Percentiles rank a stretch among this genome's conserved stretches.
Evolutionary conservation across 1,140 invertebrate species (phyloP).

Genomic region (Dinoponera quadriceps): DNA sequence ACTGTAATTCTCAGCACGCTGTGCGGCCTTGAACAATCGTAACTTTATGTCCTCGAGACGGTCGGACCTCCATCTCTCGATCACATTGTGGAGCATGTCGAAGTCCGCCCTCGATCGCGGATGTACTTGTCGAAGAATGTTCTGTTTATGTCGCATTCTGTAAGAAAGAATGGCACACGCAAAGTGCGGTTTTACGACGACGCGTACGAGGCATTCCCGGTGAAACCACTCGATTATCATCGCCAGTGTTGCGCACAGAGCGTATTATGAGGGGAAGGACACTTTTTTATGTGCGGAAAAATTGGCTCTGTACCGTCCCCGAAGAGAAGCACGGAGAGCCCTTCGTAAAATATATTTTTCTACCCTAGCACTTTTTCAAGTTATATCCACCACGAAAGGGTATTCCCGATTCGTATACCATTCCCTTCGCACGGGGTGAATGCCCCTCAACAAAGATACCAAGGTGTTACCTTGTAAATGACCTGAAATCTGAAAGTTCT

Average conservation of each 20-base stretch:
- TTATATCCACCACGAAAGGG: background rate
- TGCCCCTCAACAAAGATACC: background rate
- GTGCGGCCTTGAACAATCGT: conserved; percentile 86
- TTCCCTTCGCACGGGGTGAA: background rate
- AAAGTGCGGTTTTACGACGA: conserved; percentile 6
- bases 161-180: conserved; percentile 57
- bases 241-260: background rate
- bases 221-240: background rate
- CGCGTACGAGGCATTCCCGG: background rate
- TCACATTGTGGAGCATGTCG: conserved; percentile 87
- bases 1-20: conserved; percentile 87
- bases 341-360: background rate
- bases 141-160: conserved; percentile 85
- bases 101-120: conserved; percentile 88
- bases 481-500: background rate
- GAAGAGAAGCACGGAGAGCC: background rate
- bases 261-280: background rate
- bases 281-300: conserved; percentile 4
- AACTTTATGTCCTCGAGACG: conserved; percentile 87
- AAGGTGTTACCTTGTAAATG: background rate
- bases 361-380: conserved; percentile 5
- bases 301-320: background rate
- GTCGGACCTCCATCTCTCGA: conserved; percentile 88
- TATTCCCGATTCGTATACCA: background rate
- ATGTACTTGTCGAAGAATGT: conserved; percentile 87